These are phyloP conservation scores for Heterochromis multidens DNA, from an alignment of 2,113 vertebrate genomes.

Conservation along the genomic window DNA sequence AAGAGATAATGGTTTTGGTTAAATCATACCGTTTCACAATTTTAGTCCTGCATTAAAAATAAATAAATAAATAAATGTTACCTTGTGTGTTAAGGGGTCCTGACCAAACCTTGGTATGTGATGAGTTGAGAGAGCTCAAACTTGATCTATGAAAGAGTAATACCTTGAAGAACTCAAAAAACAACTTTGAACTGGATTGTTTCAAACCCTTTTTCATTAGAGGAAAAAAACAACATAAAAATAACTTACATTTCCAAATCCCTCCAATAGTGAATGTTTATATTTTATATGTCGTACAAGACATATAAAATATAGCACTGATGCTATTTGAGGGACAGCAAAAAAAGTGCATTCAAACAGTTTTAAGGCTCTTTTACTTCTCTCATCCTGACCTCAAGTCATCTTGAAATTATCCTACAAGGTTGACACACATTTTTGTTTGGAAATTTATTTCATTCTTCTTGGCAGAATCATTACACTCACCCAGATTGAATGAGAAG, in stretches of 20 bases:
- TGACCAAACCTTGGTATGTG: background rate
- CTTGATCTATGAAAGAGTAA: background rate
- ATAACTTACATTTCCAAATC: background rate
- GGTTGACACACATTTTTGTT: background rate
- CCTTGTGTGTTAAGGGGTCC: background rate
- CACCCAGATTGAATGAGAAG: background rate
- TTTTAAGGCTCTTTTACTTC: background rate
- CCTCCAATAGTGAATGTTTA: background rate
- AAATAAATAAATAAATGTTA: too few species aligned
- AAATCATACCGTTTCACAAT: too few species aligned
- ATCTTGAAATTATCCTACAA: background rate
- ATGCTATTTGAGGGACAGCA: background rate
- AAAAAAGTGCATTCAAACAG: background rate
- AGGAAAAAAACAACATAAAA: background rate
- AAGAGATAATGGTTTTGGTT: too few species aligned
- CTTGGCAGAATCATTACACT: background rate
- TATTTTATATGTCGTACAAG: background rate
- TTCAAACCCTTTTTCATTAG: background rate
- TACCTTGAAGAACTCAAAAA: background rate
- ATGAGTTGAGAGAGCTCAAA: background rate
- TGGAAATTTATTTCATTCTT: rapidly evolving
- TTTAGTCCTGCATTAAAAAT: too few species aligned
- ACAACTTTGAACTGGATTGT: background rate
- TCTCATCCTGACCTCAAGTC: background rate
- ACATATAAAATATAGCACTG: background rate